Percentiles rank a stretch among this genome's conserved stretches.
phyloP scores from a whole-genome alignment of 1,140 invertebrate genomes.

The Drosophila bocki region DNA sequence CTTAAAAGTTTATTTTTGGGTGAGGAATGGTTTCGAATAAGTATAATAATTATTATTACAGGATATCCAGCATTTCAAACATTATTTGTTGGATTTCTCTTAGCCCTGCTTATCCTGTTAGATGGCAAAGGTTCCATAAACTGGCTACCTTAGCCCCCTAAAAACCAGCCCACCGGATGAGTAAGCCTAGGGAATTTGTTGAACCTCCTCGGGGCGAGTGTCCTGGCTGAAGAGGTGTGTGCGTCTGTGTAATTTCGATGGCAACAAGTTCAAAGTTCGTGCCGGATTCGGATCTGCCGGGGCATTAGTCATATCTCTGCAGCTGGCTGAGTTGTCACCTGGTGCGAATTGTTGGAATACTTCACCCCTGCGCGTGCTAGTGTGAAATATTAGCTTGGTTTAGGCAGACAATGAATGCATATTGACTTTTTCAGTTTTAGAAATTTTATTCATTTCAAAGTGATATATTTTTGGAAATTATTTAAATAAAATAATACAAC shows the following conservation, averaged over 20 bases:
- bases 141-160: not conserved
- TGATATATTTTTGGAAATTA: not conserved
- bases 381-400: slow-evolving; percentile 1
- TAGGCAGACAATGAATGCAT: not conserved
- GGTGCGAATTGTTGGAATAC: not conserved
- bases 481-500: no score
- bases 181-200: slow-evolving; percentile 1
- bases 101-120: slow-evolving; percentile 18
- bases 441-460: not conserved
- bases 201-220: slow-evolving; percentile 2
- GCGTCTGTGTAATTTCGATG: not conserved
- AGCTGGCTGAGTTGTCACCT: not conserved
- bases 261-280: slow-evolving; percentile 15
- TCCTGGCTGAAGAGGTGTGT: not conserved
- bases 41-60: not conserved
- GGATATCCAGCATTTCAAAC: not conserved
- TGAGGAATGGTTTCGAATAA: not conserved
- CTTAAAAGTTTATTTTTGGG: not conserved
- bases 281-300: slow-evolving; percentile 10
- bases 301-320: slow-evolving; percentile 15
- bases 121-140: slow-evolving; percentile 5
- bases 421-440: not conserved
- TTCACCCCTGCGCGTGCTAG: not conserved
- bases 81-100: no score
- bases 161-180: not conserved